Evolutionary conservation across 2,113 vertebrate species (phyloP).

Genomic region (Ammospiza nelsoni): DNA sequence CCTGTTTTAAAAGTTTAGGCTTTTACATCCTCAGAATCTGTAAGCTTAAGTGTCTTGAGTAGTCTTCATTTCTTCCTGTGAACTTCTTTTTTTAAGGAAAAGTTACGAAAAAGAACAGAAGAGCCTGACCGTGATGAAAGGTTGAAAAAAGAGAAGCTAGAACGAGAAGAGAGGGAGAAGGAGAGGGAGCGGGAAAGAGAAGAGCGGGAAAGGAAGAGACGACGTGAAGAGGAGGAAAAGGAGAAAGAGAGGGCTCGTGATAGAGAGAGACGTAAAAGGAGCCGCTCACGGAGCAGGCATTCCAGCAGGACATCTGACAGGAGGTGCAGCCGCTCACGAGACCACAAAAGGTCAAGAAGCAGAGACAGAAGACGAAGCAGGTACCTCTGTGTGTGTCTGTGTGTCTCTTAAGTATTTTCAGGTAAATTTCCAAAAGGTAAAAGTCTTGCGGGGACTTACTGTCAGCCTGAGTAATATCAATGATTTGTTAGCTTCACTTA

Average conservation of each 20-base stretch:
- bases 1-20: background rate
- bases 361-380: constrained; percentile 94
- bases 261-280: constrained; percentile 89
- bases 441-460: background rate
- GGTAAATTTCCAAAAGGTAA: background rate
- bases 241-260: constrained; percentile 85
- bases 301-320: constrained; percentile 92
- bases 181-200: constrained; percentile 86
- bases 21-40: background rate
- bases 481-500: background rate
- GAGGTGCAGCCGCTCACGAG: constrained; percentile 90
- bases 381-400: constrained; percentile 35
- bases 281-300: constrained; percentile 91
- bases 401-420: background rate
- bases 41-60: background rate
- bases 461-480: background rate
- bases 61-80: background rate
- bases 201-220: constrained; percentile 82
- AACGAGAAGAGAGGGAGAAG: constrained; percentile 81
- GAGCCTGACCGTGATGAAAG: constrained; percentile 90
- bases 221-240: constrained; percentile 83
- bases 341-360: constrained; percentile 94
- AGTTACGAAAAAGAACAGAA: constrained; percentile 84
- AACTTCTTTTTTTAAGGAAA: constrained; percentile 73
- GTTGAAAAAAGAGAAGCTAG: constrained; percentile 85